Percentiles rank a stretch among this genome's conserved stretches.
These are phyloP conservation scores for Xerus rutilus DNA, from an alignment of 2,797 vertebrate genomes.

Conservation along the genomic window DNA sequence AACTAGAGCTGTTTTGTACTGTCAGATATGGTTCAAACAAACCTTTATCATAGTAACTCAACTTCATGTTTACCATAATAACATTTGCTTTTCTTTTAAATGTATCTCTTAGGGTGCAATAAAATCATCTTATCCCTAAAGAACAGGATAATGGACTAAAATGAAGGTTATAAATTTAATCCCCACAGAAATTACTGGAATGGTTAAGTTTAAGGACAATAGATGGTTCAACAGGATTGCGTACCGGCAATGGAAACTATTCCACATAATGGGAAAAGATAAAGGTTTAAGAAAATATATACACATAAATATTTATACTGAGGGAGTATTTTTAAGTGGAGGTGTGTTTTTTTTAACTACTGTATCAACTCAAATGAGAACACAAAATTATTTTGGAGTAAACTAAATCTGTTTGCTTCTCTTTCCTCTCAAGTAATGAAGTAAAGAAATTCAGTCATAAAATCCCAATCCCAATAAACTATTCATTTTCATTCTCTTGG, in stretches of 20 bases:
- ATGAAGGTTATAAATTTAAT: conserved; percentile 61
- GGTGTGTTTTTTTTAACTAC: background rate
- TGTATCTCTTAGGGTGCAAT: background rate
- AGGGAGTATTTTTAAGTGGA: conserved; percentile 62
- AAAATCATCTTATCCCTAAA: conserved; percentile 41
- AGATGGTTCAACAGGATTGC: conserved; percentile 52
- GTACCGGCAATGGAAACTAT: conserved; percentile 52
- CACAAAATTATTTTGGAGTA: background rate
- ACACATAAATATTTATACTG: conserved; percentile 66
- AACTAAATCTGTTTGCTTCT: conserved; percentile 10
- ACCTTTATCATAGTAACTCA: conserved; percentile 35
- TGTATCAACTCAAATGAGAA: conserved; percentile 43
- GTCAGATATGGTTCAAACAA: background rate
- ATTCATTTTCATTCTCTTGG: background rate
- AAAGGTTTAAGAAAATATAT: conserved; percentile 61
- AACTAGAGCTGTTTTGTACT: background rate
- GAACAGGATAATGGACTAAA: conserved; percentile 35
- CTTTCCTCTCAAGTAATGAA: conserved; percentile 52
- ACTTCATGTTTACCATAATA: background rate
- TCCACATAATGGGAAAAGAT: conserved; percentile 59
- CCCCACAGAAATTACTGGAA: conserved; percentile 38
- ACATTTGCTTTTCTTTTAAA: conserved; percentile 59
- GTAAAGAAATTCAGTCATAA: background rate
- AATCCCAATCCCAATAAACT: conserved; percentile 28
- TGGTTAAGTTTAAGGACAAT: background rate